Percentiles rank a stretch among this genome's conserved stretches.
Evolutionary conservation across 2,797 vertebrate species (phyloP).

Genomic region (Lithobates sylvaticus): DNA sequence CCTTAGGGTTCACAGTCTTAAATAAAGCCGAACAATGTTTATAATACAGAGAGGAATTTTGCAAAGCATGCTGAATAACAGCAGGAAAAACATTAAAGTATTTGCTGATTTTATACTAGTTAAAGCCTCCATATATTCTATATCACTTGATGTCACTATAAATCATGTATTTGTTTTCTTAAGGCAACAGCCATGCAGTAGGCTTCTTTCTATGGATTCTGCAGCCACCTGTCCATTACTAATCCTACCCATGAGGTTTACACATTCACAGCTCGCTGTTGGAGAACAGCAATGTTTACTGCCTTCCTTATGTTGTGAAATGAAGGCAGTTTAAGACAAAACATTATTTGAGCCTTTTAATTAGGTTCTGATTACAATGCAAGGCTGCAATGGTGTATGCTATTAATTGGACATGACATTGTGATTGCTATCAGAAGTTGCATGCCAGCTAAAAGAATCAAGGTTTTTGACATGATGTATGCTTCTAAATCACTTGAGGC

Average conservation of each 20-base stretch:
- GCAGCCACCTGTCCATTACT: slow-evolving; percentile 54
- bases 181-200: slow-evolving; percentile 48
- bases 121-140: slow-evolving; percentile 37
- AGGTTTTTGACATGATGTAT: neutral
- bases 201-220: slow-evolving; percentile 39
- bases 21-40: slow-evolving; percentile 26
- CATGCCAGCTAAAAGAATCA: neutral
- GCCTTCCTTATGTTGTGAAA: slow-evolving; percentile 31
- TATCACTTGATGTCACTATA: slow-evolving; percentile 47
- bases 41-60: slow-evolving; percentile 24
- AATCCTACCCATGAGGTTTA: slow-evolving; percentile 57
- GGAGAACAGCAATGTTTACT: slow-evolving; percentile 39
- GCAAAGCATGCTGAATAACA: slow-evolving; percentile 36
- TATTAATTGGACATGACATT: slow-evolving; percentile 39
- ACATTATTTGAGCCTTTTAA: slow-evolving; percentile 39
- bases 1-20: neutral
- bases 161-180: slow-evolving; percentile 58
- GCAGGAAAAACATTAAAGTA: slow-evolving; percentile 53
- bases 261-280: slow-evolving; percentile 8
- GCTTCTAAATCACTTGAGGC: neutral
- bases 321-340: slow-evolving; percentile 31
- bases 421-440: slow-evolving; percentile 19
- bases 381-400: slow-evolving; percentile 12
- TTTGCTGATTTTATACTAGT: slow-evolving; percentile 47
- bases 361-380: slow-evolving; percentile 46